A percentile compares a stretch with the other conserved stretches of the same genome.
Conservation (phyloP, 2,113 vertebrate genomes). For the Archocentrus centrarchus region DNA sequence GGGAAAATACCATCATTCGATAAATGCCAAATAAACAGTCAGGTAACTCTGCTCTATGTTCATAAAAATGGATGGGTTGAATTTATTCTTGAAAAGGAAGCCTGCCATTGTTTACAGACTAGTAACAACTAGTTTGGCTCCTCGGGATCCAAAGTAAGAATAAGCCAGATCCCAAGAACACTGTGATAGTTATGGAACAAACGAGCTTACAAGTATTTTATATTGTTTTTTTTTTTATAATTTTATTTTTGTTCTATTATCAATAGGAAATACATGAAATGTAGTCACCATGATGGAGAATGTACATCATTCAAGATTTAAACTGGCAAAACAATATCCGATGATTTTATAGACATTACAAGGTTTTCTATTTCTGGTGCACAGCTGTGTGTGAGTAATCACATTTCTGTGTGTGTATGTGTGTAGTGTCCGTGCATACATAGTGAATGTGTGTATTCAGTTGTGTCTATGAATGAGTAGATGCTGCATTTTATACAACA, state of each 20-base stretch:
- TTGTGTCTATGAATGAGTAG: conserved; percentile 10
- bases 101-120: not conserved
- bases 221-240: not conserved
- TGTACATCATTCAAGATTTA: not conserved
- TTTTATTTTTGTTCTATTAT: not conserved
- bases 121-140: not conserved
- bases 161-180: not conserved
- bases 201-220: not conserved
- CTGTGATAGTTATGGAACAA: not conserved
- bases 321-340: not conserved
- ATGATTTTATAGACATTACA: not conserved
- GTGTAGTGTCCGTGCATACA: not conserved
- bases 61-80: not conserved
- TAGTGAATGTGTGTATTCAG: not conserved
- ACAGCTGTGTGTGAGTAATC: conserved; percentile 27
- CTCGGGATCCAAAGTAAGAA: not conserved
- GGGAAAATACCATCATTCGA: conserved; percentile 20
- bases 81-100: conserved; percentile 3
- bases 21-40: conserved; percentile 15
- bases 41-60: not conserved
- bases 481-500: not conserved
- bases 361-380: conserved; percentile 7
- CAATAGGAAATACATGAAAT: not conserved
- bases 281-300: not conserved
- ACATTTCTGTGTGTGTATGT: not conserved